A percentile compares a stretch with the other conserved stretches of the same genome.
phyloP scores from a whole-genome alignment of 1,140 invertebrate species.

The Ridgeia piscesae region DNA sequence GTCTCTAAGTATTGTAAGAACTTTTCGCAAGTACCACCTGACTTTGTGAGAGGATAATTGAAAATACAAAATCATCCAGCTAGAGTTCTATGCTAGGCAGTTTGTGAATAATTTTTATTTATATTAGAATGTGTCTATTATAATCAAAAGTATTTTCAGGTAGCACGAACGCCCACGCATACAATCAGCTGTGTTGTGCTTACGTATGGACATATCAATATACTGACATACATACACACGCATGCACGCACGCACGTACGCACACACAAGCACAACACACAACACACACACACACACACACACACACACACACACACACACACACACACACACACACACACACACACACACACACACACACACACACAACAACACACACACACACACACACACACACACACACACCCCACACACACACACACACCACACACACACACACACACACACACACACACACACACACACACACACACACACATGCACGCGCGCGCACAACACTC shows the following conservation, averaged over 20 bases:
- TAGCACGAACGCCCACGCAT: too few species aligned
- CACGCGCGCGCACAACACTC: too few species aligned
- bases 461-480: too few species aligned
- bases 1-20: not conserved
- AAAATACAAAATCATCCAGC: not conserved
- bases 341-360: conserved; percentile 11
- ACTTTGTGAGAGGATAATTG: not conserved
- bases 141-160: not conserved
- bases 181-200: too few species aligned
- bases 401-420: not conserved
- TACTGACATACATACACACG: not conserved
- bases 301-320: conserved; percentile 11
- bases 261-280: not conserved
- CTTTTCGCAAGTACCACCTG: not conserved
- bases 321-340: conserved; percentile 10
- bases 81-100: not conserved
- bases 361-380: not conserved
- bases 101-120: not conserved
- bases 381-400: conserved; percentile 8
- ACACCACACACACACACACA: conserved; percentile 1
- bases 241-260: not conserved
- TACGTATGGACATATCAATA: too few species aligned
- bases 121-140: not conserved
- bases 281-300: not conserved
- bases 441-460: conserved; percentile 9